phyloP scores from a whole-genome alignment of 1,140 invertebrate genomes.

The Aculops lycopersici region DNA sequence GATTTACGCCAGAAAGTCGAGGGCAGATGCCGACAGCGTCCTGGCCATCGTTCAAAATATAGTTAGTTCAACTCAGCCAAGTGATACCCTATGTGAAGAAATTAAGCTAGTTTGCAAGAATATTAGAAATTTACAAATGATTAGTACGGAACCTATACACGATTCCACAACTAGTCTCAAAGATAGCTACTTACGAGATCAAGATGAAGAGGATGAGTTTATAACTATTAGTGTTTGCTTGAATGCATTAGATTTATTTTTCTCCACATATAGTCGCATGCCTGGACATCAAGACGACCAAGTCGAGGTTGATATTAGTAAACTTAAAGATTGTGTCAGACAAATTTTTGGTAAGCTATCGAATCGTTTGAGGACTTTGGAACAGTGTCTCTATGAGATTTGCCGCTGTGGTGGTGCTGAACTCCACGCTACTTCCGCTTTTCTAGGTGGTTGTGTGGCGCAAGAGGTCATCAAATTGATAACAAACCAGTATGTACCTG shows the following conservation, averaged over 20 bases:
- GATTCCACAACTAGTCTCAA: neutral
- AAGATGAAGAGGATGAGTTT: constrained; percentile 26
- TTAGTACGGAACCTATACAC: constrained; percentile 30
- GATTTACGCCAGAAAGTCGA: constrained; percentile 51
- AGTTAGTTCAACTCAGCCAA: constrained; percentile 21
- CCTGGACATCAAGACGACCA: constrained; percentile 58
- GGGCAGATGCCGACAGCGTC: constrained; percentile 41
- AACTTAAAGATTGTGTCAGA: constrained; percentile 30
- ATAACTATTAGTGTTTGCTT: constrained; percentile 68
- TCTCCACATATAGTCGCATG: constrained; percentile 49
- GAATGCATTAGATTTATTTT: constrained; percentile 59
- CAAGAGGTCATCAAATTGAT: constrained; percentile 93
- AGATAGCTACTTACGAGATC: constrained; percentile 1
- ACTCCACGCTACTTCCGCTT: constrained; percentile 72
- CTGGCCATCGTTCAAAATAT: constrained; percentile 43
- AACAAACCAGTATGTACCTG: constrained; percentile 74
- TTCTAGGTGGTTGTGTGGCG: constrained; percentile 60
- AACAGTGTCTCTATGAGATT: constrained; percentile 81
- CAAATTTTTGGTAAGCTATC: constrained; percentile 46
- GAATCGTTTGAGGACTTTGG: constrained; percentile 34
- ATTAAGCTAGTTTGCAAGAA: constrained; percentile 38
- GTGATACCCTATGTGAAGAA: constrained; percentile 29
- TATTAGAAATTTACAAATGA: constrained; percentile 35
- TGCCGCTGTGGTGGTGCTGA: constrained; percentile 70
- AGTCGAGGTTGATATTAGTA: constrained; percentile 55